Evolutionary conservation across 2,888 invertebrate species (phyloP).

Genomic region (Hydraecia micacea): DNA sequence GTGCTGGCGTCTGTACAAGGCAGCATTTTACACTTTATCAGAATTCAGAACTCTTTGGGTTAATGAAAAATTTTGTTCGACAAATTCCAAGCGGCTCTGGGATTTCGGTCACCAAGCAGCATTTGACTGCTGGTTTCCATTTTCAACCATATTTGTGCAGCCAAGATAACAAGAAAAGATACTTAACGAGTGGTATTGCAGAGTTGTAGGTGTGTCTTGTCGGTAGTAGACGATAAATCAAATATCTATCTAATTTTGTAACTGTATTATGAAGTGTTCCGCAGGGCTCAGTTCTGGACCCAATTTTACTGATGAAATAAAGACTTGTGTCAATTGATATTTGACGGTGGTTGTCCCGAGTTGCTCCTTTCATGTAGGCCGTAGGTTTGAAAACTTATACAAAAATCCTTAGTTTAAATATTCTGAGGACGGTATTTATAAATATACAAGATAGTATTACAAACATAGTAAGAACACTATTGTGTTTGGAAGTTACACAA

Average conservation of each 20-base stretch:
- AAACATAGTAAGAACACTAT: not conserved
- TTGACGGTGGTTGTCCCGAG: not conserved
- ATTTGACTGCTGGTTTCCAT: not conserved
- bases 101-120: not conserved
- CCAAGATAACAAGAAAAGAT: not conserved
- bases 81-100: not conserved
- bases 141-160: not conserved
- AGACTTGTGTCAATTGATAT: not conserved
- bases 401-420: not conserved
- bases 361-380: not conserved
- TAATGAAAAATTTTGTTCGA: not conserved
- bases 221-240: not conserved
- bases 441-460: not conserved
- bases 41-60: not conserved
- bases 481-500: conserved; percentile 6
- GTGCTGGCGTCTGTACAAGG: no score
- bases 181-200: not conserved
- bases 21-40: not conserved
- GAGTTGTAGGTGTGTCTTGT: not conserved
- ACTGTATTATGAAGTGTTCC: not conserved
- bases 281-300: not conserved
- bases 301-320: conserved; percentile 4
- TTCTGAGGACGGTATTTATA: not conserved
- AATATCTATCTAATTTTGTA: not conserved
- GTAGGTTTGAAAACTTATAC: not conserved